Evolutionary conservation across 2,888 invertebrate species (phyloP), one percentile per base, ranked within the genome.

Genomic region (Beris morrisii): DNA sequence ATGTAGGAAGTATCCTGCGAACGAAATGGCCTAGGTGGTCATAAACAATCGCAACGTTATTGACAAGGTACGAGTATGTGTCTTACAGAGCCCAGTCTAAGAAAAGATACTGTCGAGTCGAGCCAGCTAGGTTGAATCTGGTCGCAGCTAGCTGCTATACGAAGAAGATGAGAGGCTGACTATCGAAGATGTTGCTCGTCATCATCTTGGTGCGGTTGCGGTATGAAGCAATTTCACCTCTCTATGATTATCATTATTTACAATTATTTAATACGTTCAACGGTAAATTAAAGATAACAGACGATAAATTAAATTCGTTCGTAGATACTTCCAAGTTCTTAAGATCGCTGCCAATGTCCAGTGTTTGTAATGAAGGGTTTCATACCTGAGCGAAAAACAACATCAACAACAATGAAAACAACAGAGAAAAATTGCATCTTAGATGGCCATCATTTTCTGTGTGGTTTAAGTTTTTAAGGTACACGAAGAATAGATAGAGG

Each of bases 191-290:
- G 4, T 38, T 1, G 38, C 38, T 38, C 38, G 38, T 38, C 38
- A 38, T 38, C 38, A 9, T 38, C 38, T 5, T 38, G 38, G 38
- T 38, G 38, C 38, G 9, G 38, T 11, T 15, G 43, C 43, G 9
- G 13, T 43, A 56, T 13, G 43, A 56, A 43, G 56, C 56, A 43
- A 38, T 38, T 56, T 38, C 15, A 43, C 22, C 56, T 56, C 32
- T 38, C 56, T 43, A 43, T 38, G 56, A 56, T 56, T 43, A 56
- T 56, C 38, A 56, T 56, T 43, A 56, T 56, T 56, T 56, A 56
- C 43, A 56, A 56, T 56, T 56, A 43, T 56, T 56, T 43, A 43
- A 56, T 56, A 43, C 44, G 6, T 56, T 56, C 56, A 56, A 38
- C 56, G 56, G 43, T 56, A 43, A 56, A 56, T 56, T 38, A 43